Percentiles rank a stretch among this genome's conserved stretches.
These are phyloP conservation scores for Palythoa heliodiscus DNA, from an alignment of 92 coral and sea anemone genomes.

Conservation along the genomic window DNA sequence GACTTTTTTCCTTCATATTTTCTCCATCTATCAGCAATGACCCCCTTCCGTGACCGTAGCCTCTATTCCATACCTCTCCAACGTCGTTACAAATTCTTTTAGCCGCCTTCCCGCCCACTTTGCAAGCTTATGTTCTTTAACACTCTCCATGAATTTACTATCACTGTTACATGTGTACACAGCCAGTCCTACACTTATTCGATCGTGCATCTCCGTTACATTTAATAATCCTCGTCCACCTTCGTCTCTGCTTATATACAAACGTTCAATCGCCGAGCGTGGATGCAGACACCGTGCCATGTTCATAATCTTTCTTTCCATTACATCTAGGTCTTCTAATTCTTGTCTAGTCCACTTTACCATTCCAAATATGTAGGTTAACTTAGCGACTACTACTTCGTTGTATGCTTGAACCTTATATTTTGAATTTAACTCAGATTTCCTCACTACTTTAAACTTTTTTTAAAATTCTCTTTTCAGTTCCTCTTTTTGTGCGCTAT, in stretches of 20 bases:
- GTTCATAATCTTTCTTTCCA: slow-evolving; percentile 25
- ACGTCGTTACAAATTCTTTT: background rate
- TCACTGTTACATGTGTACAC: background rate
- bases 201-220: background rate
- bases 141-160: too few species aligned
- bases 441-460: background rate
- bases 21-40: background rate
- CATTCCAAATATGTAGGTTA: too few species aligned
- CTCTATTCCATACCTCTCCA: background rate
- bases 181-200: background rate
- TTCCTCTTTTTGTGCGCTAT: slow-evolving; percentile 7
- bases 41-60: background rate
- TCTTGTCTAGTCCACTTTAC: slow-evolving; percentile 8
- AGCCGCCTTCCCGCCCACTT: background rate
- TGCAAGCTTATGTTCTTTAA: background rate
- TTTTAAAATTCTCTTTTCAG: background rate
- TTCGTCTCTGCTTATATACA: too few species aligned
- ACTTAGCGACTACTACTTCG: background rate
- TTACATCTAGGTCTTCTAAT: slow-evolving; percentile 24
- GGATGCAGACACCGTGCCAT: too few species aligned
- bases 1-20: background rate
- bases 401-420: background rate
- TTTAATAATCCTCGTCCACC: too few species aligned
- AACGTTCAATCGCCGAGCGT: too few species aligned
- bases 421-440: too few species aligned